These are phyloP conservation scores for Rhizoglyphus robini DNA, from an alignment of 1,140 invertebrate species.

Conservation along the genomic window DNA sequence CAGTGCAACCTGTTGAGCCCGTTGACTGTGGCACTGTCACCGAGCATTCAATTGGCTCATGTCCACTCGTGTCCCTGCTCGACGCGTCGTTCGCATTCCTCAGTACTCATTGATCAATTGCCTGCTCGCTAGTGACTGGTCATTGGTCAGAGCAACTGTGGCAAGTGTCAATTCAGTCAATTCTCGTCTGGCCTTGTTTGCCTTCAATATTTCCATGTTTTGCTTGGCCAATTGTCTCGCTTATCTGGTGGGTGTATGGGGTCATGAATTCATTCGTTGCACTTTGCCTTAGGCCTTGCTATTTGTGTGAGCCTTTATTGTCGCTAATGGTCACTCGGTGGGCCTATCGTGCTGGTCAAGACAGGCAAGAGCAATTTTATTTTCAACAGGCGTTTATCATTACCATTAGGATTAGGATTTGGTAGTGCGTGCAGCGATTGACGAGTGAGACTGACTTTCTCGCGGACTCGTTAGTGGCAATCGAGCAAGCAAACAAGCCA, in stretches of 20 bases:
- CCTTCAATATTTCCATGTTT: background rate
- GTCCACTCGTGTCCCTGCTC: background rate
- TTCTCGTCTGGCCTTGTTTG: too few species aligned
- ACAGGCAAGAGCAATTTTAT: too few species aligned
- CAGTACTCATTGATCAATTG: background rate
- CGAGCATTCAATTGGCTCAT: background rate
- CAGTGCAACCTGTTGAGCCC: background rate
- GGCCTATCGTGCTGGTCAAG: too few species aligned
- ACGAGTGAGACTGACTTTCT: conserved; percentile 1
- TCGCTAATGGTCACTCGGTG: background rate
- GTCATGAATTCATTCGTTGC: background rate
- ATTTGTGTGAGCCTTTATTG: background rate
- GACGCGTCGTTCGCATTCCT: background rate
- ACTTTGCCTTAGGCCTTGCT: background rate
- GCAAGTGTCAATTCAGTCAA: background rate
- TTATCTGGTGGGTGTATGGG: conserved; percentile 2
- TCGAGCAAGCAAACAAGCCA: background rate
- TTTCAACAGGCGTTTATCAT: too few species aligned
- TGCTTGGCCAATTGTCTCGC: background rate
- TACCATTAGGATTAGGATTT: too few species aligned
- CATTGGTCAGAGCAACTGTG: background rate
- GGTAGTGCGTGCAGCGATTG: too few species aligned
- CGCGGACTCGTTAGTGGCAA: conserved; percentile 1
- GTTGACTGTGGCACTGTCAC: too few species aligned
- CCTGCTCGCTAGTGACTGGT: background rate